phyloP scores from a whole-genome alignment of 2,797 vertebrate genomes.

The Sternarchorhynchus goeldii region DNA sequence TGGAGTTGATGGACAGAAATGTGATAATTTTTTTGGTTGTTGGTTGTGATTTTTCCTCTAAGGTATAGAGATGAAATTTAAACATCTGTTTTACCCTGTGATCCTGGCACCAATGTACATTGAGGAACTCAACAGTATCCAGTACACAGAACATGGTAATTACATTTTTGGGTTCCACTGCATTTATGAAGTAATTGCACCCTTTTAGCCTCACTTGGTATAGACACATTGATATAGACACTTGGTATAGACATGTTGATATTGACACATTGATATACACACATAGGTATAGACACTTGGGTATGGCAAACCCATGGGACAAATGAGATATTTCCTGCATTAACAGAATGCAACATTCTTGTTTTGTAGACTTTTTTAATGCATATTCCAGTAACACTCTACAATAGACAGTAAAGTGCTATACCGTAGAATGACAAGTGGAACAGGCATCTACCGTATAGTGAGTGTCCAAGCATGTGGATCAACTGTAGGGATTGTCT shows the following conservation, averaged over 20 bases:
- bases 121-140: constrained; percentile 82
- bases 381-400: too few relatives aligned
- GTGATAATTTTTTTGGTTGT: constrained; percentile 25
- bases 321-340: too few relatives aligned
- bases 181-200: background rate
- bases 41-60: constrained; percentile 32
- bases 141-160: constrained; percentile 80
- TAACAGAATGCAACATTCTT: too few relatives aligned
- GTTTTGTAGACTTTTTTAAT: background rate
- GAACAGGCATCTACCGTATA: too few relatives aligned
- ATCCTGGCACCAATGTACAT: constrained; percentile 87
- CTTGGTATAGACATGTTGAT: too few relatives aligned
- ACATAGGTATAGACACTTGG: too few relatives aligned
- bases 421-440: too few relatives aligned
- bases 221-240: background rate
- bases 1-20: background rate
- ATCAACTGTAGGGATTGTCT: constrained; percentile 76
- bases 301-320: too few relatives aligned
- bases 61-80: constrained; percentile 96
- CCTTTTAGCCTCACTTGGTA: background rate
- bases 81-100: constrained; percentile 87
- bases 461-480: background rate
- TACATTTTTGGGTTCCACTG: background rate
- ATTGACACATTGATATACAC: background rate
- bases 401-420: too few relatives aligned